Base-by-base conservation (phyloP, 1,140 invertebrate species). In the Thaumatotibia leucotreta region DNA sequence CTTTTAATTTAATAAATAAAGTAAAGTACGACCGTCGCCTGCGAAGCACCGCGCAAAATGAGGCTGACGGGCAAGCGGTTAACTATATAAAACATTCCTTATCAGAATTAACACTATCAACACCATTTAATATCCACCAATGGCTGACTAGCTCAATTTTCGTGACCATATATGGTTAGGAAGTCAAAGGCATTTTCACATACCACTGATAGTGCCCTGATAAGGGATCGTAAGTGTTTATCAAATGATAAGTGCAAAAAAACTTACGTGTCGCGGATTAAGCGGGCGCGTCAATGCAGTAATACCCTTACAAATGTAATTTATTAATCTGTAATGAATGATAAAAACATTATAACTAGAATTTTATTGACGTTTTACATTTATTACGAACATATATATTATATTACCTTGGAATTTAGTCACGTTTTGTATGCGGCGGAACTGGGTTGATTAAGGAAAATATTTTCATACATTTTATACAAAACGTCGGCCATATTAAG, bases 161-260 rank as follows among this genome's bases (percentile, higher is more conserved):
- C 77, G 79, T 89, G 74, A 87, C 87, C 87, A 85, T 87, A 89
- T 89, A 87, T 85, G 87, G 87, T 83, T 82, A 87, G 70, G 76
- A 70, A 62, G 17, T 79, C 70, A 80, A 72, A 74, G 69, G 63
- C 73, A 75, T 78, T 84, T 77, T 67, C 72, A 69, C 76, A 70
- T 66, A 70, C 63, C 69, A 62, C 67, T 84, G 65, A 64, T 68
- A 67, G 73, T 72, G 72, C 66, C 68, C 77, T 77, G 84, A 86
- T 86, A 87, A 80, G 72, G 52, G 61, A 68, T 74, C 62, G 64
- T 75, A 75, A 78, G n/a, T 23, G 27, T 20, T 61, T 62, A 62
- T 62, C 61, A 2, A 27, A 14, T 24, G 24, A 58, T 58, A 29
- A 14, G 23, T 24, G 11, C 29, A 11, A n/a, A 52, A n/a, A 14